Base-by-base conservation (phyloP, 2,888 invertebrate genomes). In the Patella caerulea region DNA sequence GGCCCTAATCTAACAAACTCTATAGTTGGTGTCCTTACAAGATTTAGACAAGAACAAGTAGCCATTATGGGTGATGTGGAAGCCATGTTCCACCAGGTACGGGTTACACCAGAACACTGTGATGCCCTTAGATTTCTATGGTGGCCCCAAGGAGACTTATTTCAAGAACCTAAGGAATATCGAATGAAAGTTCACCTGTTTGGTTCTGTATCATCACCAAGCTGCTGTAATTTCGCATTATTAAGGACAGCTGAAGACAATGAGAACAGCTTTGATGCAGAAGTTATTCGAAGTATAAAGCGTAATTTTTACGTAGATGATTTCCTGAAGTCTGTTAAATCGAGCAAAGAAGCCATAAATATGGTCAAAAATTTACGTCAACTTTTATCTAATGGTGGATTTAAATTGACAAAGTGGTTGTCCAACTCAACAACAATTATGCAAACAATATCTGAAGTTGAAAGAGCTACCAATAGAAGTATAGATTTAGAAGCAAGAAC, bases 1-100 rank as follows among this genome's bases (percentile, higher is more conserved):
- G 85, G 85, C 2, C 83, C 85, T 11, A 83, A 85, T 71, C 75
- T 84, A 9, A 82, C 76, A 19, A 84, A 84, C 55, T 81, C 72
- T 19, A 72, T 84, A 14, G 19, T 84, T 17, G 83, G 80, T 14
- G 83, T 81, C 12, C 65, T 85, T 17, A 59, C 78, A 3, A 73
- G 81, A 52, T 85, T 85, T 73, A 52, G 85, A 45, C 70, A 81
- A 71, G 79, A 84, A 45, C 73, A 74, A n/a, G 69, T 82, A 14
- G 83, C 81, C n/a, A 24, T 82, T 0, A 82, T 79, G 75, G 82
- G 78, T 1, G 82, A 82, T 72, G 79, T 80, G 29, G 79, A 83
- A 15, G 76, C 71, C 53, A 81, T 81, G 80, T 79, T 79, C 52
- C 71, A 24, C 24, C 24, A 24, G 24, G 24, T 24, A 24, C 24